These are phyloP conservation scores for Lanius ludovicianus DNA, from an alignment of 2,113 vertebrate species.

Conservation along the genomic window DNA sequence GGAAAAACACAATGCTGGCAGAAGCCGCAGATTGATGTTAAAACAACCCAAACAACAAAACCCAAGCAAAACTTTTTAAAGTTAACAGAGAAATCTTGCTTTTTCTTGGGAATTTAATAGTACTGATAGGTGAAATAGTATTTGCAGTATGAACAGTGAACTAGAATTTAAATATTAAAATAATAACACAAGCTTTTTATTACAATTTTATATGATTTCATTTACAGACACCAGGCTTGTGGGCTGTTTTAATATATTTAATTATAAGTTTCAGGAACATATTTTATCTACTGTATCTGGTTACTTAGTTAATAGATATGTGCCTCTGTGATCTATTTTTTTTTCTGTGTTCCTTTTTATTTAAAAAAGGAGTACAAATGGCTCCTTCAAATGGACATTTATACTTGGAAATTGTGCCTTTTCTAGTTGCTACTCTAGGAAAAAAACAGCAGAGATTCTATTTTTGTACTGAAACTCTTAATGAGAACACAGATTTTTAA, in stretches of 20 bases:
- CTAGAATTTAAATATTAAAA: conserved; percentile 62
- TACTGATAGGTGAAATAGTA: conserved; percentile 56
- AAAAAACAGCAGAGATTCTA: conserved; percentile 77
- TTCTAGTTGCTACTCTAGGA: conserved; percentile 78
- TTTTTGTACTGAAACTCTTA: conserved; percentile 80
- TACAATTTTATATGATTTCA: conserved; percentile 65
- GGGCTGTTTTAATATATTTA: conserved; percentile 74
- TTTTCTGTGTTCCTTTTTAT: conserved; percentile 39
- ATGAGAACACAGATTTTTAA: conserved; percentile 75
- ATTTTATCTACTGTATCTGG: conserved; percentile 78
- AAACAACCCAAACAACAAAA: neutral
- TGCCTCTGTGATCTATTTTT: conserved; percentile 54
- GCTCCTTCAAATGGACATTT: conserved; percentile 66
- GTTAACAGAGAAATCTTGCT: conserved; percentile 42
- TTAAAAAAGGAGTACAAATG: conserved; percentile 42
- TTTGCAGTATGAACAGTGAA: conserved; percentile 38
- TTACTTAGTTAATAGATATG: conserved; percentile 62
- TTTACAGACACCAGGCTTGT: conserved; percentile 66
- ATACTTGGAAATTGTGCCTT: conserved; percentile 80
- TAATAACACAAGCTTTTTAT: conserved; percentile 63
- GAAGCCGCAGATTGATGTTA: neutral
- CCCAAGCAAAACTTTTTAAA: neutral
- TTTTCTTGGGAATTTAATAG: conserved; percentile 61
- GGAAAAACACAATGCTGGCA: neutral
- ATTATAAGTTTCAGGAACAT: conserved; percentile 75